These are phyloP conservation scores for Aphelenchoides besseyi DNA, from an alignment of 1,140 invertebrate genomes.

Conservation along the genomic window DNA sequence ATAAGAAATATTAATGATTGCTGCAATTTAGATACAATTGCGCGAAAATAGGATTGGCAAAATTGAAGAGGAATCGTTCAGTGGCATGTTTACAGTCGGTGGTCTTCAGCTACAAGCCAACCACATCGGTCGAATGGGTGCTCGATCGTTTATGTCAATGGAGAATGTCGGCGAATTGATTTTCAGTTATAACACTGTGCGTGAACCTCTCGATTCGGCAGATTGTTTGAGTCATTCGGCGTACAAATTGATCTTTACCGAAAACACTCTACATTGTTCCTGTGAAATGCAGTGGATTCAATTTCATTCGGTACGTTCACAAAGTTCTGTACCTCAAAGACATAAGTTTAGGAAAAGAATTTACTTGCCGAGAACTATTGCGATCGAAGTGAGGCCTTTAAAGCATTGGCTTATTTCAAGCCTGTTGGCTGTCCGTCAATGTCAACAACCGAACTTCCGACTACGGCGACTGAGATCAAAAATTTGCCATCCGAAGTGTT, in stretches of 20 bases:
- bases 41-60: conserved; percentile 46
- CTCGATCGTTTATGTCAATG: conserved; percentile 38
- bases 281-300: conserved; percentile 50
- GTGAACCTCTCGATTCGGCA: conserved; percentile 33
- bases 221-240: conserved; percentile 46
- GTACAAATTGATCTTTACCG: conserved; percentile 50
- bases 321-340: background rate
- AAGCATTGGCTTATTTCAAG: conserved; percentile 48
- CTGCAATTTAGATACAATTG: conserved; percentile 43
- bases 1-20: background rate
- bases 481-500: conserved; percentile 2
- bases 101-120: conserved; percentile 49
- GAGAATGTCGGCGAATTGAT: conserved; percentile 48
- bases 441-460: conserved; percentile 16
- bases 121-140: conserved; percentile 39
- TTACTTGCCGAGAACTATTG: conserved; percentile 51
- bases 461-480: background rate
- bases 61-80: conserved; percentile 46
- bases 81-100: conserved; percentile 47
- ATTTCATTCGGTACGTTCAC: conserved; percentile 33
- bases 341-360: conserved; percentile 23
- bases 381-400: conserved; percentile 47
- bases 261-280: conserved; percentile 48
- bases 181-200: conserved; percentile 47
- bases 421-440: conserved; percentile 32